Percentiles rank a stretch among this genome's conserved stretches.
Evolutionary conservation across 2,797 vertebrate genomes (phyloP).

Genomic region (Ceryle rudis): DNA sequence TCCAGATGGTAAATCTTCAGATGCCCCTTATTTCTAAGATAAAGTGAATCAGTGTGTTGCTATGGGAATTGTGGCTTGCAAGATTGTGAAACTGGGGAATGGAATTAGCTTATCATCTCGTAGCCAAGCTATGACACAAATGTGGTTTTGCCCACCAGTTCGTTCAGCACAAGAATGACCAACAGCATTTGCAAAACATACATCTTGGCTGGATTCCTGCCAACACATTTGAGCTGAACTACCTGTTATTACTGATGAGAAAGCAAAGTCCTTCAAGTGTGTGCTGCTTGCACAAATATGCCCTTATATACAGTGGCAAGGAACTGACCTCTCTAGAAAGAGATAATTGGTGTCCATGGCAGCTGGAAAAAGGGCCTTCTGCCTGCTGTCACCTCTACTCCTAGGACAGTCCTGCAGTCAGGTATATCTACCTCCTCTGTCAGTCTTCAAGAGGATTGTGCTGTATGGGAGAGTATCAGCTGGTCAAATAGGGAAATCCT

Average conservation of each 20-base stretch:
- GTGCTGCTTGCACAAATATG: not conserved
- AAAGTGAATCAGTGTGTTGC: not conserved
- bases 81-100: not conserved
- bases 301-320: not conserved
- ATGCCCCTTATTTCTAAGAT: not conserved
- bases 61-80: not conserved
- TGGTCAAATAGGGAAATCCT: not conserved
- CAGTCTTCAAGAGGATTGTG: not conserved
- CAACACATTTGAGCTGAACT: not conserved
- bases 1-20: constrained; percentile 29
- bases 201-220: not conserved
- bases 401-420: not conserved
- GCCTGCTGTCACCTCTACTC: not conserved
- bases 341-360: no score
- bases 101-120: not conserved
- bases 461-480: not conserved
- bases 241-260: not conserved
- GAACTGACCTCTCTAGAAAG: not conserved
- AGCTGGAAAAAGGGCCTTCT: not conserved
- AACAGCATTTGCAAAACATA: not conserved
- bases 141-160: not conserved
- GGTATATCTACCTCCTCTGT: not conserved
- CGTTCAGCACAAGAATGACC: not conserved
- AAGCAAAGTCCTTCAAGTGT: not conserved
- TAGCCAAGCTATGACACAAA: not conserved